Conservation (phyloP, 2,797 vertebrate species). For the Mastacembelus armatus region DNA sequence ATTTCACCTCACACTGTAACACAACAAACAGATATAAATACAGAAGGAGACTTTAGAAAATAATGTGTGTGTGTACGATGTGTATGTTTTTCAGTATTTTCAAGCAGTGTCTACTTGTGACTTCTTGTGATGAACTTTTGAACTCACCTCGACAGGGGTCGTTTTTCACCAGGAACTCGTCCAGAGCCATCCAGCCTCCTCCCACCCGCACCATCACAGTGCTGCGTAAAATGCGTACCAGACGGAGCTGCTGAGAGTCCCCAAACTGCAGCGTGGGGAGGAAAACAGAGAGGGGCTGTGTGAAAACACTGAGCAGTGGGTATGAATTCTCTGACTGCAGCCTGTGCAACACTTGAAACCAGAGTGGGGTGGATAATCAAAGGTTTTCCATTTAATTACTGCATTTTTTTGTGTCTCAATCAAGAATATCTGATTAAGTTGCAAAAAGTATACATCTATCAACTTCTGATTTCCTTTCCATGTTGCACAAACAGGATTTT, state of each 20-base stretch:
- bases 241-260: slow-evolving; percentile 97
- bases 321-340: slow-evolving; percentile 16
- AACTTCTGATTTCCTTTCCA: slow-evolving; percentile 63
- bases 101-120: not conserved
- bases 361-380: slow-evolving; percentile 30
- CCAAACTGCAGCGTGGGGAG: slow-evolving; percentile 87
- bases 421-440: not conserved
- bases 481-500: too few species aligned
- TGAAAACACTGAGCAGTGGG: slow-evolving; percentile 35
- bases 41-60: not conserved
- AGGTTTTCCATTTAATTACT: not conserved
- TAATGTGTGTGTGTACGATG: too few species aligned
- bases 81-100: not conserved
- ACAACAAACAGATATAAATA: not conserved
- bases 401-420: not conserved
- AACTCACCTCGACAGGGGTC: slow-evolving; percentile 96
- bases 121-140: slow-evolving; percentile 15
- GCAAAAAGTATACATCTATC: not conserved
- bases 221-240: slow-evolving; percentile 96
- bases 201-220: slow-evolving; percentile 99
- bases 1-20: rapidly evolving
- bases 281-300: slow-evolving; percentile 38
- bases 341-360: slow-evolving; percentile 74
- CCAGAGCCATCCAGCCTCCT: slow-evolving; percentile 99
- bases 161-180: slow-evolving; percentile 99